phyloP scores from a whole-genome alignment of 2,113 vertebrate genomes.

The Jacana jacana region DNA sequence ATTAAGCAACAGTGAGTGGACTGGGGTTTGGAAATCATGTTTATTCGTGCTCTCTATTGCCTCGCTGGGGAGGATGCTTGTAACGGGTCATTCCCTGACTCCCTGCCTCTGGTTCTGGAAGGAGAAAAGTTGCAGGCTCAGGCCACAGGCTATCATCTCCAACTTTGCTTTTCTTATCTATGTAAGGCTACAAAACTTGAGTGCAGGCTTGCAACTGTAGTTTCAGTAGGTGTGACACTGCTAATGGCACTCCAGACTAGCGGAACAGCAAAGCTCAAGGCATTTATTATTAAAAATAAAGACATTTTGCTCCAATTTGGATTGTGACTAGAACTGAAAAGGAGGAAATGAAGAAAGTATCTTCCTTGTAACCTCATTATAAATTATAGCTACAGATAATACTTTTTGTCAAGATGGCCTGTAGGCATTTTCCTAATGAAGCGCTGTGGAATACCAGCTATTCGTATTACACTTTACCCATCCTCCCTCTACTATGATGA shows the following conservation, averaged over 20 bases:
- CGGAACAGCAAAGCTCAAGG: background rate
- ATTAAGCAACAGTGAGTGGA: background rate
- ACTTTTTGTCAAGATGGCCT: background rate
- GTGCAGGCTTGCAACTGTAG: background rate
- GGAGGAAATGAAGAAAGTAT: background rate
- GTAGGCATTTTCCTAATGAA: background rate
- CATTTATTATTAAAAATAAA: background rate
- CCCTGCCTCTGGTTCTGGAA: background rate
- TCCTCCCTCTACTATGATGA: background rate
- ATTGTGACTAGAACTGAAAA: background rate
- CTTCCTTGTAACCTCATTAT: background rate
- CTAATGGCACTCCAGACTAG: background rate
- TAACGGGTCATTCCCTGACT: background rate
- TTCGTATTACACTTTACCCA: rapidly evolving
- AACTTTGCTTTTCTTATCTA: background rate
- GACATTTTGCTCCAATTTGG: background rate
- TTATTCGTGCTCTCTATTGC: background rate
- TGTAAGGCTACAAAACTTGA: background rate
- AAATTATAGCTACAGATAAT: background rate
- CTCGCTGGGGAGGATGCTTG: background rate
- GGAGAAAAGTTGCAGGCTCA: background rate
- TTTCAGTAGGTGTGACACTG: background rate
- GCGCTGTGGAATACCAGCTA: background rate
- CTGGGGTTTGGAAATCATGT: background rate
- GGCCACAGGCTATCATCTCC: background rate